Conservation (phyloP, 1,140 invertebrate genomes). For the Calosoma granatense region DNA sequence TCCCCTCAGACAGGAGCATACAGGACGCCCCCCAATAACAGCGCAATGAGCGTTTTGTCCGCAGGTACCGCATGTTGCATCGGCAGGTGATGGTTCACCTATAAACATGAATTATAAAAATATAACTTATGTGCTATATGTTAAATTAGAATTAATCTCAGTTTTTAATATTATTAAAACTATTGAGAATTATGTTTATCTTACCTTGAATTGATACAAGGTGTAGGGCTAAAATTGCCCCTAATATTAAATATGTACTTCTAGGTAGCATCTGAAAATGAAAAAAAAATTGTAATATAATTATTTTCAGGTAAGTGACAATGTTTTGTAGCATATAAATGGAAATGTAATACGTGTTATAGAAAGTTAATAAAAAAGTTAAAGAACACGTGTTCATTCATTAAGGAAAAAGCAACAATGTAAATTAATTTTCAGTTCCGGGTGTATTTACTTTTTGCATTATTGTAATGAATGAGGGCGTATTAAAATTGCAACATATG, state of each 20-base stretch:
- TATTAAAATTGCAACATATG: too few relatives aligned
- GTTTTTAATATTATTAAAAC: neutral
- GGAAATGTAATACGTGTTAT: too few relatives aligned
- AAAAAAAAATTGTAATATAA: too few relatives aligned
- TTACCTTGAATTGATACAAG: neutral
- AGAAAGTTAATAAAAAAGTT: too few relatives aligned
- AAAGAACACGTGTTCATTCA: too few relatives aligned
- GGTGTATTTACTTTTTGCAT: too few relatives aligned
- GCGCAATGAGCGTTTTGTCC: slow-evolving; percentile 53
- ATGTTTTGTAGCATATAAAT: too few relatives aligned
- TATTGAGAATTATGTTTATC: neutral
- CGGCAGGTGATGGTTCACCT: slow-evolving; percentile 11
- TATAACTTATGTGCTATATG: neutral
- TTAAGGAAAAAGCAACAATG: too few relatives aligned
- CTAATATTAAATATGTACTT: neutral
- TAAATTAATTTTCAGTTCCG: too few relatives aligned
- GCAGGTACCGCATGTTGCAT: slow-evolving; percentile 34
- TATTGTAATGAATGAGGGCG: too few relatives aligned
- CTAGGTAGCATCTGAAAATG: neutral
- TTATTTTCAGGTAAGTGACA: too few relatives aligned
- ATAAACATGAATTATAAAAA: neutral
- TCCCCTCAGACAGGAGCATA: slow-evolving; percentile 60
- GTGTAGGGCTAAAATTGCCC: neutral
- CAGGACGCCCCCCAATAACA: slow-evolving; percentile 46
- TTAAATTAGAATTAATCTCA: neutral